A percentile compares a stretch with the other conserved stretches of the same genome.
Conservation (phyloP, 2,113 vertebrate species). For the Phodopus roborovskii region DNA sequence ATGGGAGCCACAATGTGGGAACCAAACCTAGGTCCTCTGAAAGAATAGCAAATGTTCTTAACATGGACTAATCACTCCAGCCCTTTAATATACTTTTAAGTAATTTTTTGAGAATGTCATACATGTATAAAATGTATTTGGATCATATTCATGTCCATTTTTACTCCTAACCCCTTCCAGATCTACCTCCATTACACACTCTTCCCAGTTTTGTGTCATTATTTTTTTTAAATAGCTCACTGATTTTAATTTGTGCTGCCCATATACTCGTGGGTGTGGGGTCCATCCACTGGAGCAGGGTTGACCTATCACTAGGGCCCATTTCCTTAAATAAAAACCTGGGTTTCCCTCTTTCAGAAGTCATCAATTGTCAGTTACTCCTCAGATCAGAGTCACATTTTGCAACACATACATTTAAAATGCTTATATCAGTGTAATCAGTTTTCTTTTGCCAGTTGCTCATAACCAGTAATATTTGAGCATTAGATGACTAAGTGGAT, state of each 20-base stretch:
- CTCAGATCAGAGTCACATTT: background rate
- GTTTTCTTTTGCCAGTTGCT: slow-evolving; percentile 33
- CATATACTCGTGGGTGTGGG: background rate
- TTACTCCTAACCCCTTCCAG: background rate
- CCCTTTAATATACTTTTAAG: background rate
- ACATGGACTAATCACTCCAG: background rate
- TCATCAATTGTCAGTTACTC: background rate
- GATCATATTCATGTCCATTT: background rate
- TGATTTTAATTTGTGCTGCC: background rate
- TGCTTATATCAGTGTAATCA: background rate
- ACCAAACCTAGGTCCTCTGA: background rate
- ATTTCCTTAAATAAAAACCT: background rate
- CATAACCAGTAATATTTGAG: background rate
- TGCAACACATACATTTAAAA: slow-evolving; percentile 26
- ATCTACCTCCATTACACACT: background rate
- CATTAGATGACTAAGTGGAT: slow-evolving; percentile 6
- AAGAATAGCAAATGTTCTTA: background rate
- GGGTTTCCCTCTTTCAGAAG: background rate
- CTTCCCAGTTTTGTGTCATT: background rate
- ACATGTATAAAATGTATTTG: background rate
- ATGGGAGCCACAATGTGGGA: background rate
- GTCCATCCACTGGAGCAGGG: fast-evolving
- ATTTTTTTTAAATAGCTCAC: background rate
- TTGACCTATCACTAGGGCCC: background rate
- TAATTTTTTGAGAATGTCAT: background rate